Evolutionary conservation across 2,113 vertebrate genomes (phyloP), one percentile per base, ranked within the genome.

Genomic region (Neopipo cinnamomea): DNA sequence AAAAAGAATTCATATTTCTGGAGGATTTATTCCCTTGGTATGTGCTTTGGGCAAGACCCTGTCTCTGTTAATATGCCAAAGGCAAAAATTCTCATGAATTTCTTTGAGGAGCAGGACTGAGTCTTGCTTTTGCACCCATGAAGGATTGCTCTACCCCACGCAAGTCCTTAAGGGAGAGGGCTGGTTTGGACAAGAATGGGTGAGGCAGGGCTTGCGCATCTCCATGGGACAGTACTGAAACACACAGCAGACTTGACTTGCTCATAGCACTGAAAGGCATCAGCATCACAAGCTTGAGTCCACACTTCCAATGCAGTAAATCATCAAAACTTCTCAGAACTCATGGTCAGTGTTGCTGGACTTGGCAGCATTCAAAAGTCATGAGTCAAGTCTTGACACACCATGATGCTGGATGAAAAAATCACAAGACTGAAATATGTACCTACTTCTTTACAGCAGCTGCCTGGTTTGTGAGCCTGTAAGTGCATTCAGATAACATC

Each of bases 1-100:
- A 84, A 89, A 95, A 67, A 87, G 56, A 94, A 96, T 94, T 91
- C 83, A 39, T 92, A 52, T 95, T 94, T 95, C 83, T 92, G 77
- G 66, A 83, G 82, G 81, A 94, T 81, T 96, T 85, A 96, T 97
- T 94, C 41, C 49, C 39, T 72, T 20, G 91, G 91, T 95, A 95
- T 96, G 93, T 53, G 66, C 91, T 93, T 94, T 89, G 83, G 88
- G 93, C 91, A 94, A 88, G 61, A 89, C 70, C 53, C 49, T 84
- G 72, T 84, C 83, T 93, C 88, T 28, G 23, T 47, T 53, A 85
- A 61, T 81, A 41, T 87, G 84, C 91, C 46, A 46, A 85, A 93
- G 80, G 94, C 85, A 87, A 84, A 88, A 81, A 70, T 85, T 91
- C 88, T 95, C 56, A 23, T 65, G 59, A 61, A 89, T 91, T 96